Evolutionary conservation across 2,113 vertebrate species (phyloP).

Genomic region (Speoplatyrhinus poulsoni): DNA sequence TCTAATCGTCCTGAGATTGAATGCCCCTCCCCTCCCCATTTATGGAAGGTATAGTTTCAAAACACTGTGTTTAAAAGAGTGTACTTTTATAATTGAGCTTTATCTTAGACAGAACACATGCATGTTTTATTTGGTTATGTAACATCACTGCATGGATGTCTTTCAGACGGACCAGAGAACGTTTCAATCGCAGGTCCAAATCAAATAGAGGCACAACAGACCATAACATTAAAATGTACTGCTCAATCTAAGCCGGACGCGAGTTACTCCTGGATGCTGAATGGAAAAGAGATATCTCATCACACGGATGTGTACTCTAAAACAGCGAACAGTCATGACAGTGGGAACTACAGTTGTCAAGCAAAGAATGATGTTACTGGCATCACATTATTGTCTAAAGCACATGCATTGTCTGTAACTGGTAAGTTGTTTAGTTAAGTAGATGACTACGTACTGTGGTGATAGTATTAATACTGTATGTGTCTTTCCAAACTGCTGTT

Average conservation of each 20-base stretch:
- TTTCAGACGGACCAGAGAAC: slow-evolving; percentile 66
- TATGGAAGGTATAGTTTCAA: too few species aligned
- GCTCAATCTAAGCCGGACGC: slow-evolving; percentile 51
- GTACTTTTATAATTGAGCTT: too few species aligned
- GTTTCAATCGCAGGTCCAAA: slow-evolving; percentile 37
- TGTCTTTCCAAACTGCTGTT: too few species aligned
- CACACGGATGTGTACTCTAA: slow-evolving; percentile 18
- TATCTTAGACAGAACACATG: too few species aligned
- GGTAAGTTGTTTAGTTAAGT: slow-evolving; percentile 7
- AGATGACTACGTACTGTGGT: too few species aligned
- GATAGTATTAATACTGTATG: too few species aligned
- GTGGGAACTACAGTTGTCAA: slow-evolving; percentile 50
- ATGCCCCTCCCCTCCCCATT: too few species aligned
- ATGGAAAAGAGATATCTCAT: slow-evolving; percentile 20
- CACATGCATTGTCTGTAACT: slow-evolving; percentile 13
- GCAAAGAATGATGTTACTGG: slow-evolving; percentile 24
- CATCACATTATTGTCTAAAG: not conserved
- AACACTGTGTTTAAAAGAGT: too few species aligned
- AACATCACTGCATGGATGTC: slow-evolving; percentile 6
- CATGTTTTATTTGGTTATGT: too few species aligned
- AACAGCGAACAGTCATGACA: not conserved
- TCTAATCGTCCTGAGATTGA: too few species aligned
- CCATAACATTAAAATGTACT: slow-evolving; percentile 39
- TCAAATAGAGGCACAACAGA: not conserved
- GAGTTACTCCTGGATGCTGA: slow-evolving; percentile 50